phyloP scores from a whole-genome alignment of 1,140 invertebrate species.

The Nasonia vitripennis region DNA sequence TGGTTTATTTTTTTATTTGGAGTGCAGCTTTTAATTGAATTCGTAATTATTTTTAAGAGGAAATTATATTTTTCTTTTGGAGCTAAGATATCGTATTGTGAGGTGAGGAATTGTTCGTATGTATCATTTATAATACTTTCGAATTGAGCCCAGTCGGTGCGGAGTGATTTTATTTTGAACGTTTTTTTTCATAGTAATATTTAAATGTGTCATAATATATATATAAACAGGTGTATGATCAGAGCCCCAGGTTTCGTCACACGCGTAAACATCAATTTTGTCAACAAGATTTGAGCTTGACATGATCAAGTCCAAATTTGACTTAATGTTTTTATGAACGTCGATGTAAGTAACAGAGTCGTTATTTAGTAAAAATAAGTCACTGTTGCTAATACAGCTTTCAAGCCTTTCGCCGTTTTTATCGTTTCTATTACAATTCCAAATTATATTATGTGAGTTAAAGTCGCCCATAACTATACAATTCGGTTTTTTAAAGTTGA shows the following conservation, averaged over 20 bases:
- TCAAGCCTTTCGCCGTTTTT: not conserved
- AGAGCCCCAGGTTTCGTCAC: not conserved
- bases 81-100: not conserved
- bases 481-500: not conserved
- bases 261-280: not conserved
- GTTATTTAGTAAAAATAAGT: conserved; percentile 6
- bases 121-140: not conserved
- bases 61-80: not conserved
- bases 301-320: not conserved
- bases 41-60: not conserved
- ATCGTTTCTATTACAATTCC: conserved; percentile 26
- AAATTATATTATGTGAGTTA: not conserved
- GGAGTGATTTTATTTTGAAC: not conserved
- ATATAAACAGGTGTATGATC: not conserved
- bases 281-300: not conserved
- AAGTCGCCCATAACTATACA: not conserved
- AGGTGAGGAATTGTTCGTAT: not conserved
- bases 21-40: not conserved
- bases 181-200: not conserved
- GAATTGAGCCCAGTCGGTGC: not conserved
- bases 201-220: not conserved
- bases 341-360: not conserved
- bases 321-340: not conserved
- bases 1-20: not conserved
- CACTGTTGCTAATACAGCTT: not conserved